Evolutionary conservation across 2,888 invertebrate genomes (phyloP).

Genomic region (Hydraecia micacea): DNA sequence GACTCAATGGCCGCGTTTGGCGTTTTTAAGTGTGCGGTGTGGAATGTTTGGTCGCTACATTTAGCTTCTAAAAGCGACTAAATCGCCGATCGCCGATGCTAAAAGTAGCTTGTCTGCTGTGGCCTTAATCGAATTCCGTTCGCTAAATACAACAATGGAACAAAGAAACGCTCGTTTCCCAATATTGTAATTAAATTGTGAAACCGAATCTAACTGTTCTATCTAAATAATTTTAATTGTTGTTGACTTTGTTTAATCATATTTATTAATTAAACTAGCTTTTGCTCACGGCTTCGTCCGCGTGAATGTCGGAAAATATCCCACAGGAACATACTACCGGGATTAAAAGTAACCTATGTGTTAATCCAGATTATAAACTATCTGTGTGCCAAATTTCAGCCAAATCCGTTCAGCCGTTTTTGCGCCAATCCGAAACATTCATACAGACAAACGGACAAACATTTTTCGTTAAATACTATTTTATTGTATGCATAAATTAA

Average conservation of each 20-base stretch:
- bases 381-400: neutral
- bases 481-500: neutral
- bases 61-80: too few relatives aligned
- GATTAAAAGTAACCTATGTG: neutral
- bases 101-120: too few relatives aligned
- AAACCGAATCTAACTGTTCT: conserved; percentile 31
- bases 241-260: conserved; percentile 34
- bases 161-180: conserved; percentile 45
- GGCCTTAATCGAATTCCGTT: conserved; percentile 46
- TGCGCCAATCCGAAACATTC: neutral
- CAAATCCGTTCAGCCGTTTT: neutral
- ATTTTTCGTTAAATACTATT: neutral
- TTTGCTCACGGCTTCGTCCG: neutral
- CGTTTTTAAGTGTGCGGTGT: too few relatives aligned
- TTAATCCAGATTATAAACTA: neutral
- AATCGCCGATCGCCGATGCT: too few relatives aligned
- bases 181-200: conserved; percentile 49
- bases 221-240: conserved; percentile 39
- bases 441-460: neutral
- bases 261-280: conserved; percentile 21
- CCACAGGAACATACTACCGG: neutral
- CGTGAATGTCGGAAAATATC: neutral
- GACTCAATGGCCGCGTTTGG: too few relatives aligned
- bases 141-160: conserved; percentile 46
- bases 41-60: too few relatives aligned